Evolutionary conservation across 2,888 invertebrate species (phyloP).

Genomic region (Polia nebulosa): DNA sequence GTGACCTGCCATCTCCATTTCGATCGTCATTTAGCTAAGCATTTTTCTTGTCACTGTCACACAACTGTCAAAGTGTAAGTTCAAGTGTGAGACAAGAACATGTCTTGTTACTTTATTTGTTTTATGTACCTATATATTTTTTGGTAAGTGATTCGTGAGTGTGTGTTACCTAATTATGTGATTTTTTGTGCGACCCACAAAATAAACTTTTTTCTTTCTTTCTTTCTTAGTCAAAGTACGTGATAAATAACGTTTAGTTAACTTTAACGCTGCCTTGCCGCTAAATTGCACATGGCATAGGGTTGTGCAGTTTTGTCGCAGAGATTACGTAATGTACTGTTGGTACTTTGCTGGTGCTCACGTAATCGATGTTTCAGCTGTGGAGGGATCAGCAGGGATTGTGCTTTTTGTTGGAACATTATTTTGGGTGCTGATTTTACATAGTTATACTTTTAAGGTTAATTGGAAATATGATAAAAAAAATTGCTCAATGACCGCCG

Average conservation of each 20-base stretch:
- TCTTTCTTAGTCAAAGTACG: not conserved
- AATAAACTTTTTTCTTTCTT: no score
- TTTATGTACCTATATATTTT: no score
- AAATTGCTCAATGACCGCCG: not conserved
- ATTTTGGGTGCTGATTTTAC: not conserved
- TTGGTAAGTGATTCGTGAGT: no score
- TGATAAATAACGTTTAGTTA: not conserved
- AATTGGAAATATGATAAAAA: not conserved
- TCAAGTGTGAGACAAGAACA: not conserved
- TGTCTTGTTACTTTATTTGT: not conserved
- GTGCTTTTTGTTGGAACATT: not conserved
- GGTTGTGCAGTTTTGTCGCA: slow-evolving; percentile 44
- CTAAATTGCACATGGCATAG: slow-evolving; percentile 6
- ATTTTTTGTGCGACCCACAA: no score
- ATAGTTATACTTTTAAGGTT: not conserved
- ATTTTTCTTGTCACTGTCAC: not conserved
- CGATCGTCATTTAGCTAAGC: not conserved
- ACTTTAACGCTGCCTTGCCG: slow-evolving; percentile 2
- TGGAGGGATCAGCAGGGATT: not conserved
- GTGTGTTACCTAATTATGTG: no score
- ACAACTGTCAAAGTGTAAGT: not conserved
- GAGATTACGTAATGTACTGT: slow-evolving; percentile 36
- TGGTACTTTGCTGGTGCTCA: not conserved
- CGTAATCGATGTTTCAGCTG: slow-evolving; percentile 12
- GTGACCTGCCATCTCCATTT: no score